A percentile compares a stretch with the other conserved stretches of the same genome.
Evolutionary conservation across 1,140 invertebrate genomes (phyloP).

Genomic region (Trichonephila clavipes): DNA sequence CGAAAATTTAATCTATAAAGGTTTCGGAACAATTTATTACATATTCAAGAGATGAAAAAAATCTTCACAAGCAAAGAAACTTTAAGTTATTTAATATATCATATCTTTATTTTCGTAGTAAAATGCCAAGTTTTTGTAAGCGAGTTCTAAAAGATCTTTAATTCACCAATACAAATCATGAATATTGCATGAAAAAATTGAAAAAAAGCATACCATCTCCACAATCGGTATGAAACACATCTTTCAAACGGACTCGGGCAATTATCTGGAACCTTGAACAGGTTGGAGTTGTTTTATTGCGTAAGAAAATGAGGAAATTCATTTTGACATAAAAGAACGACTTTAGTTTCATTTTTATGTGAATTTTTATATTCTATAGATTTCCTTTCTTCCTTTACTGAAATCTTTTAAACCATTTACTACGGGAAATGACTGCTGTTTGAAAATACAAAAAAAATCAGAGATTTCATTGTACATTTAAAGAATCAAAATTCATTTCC

Average conservation of each 20-base stretch:
- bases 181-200: neutral
- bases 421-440: neutral
- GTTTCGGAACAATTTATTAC: too few species aligned
- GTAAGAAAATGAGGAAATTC: conserved; percentile 44
- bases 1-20: too few species aligned
- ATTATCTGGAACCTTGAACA: conserved; percentile 1
- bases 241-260: neutral
- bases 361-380: neutral
- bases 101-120: neutral
- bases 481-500: neutral
- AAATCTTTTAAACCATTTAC: neutral
- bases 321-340: conserved; percentile 52
- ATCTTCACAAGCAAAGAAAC: neutral
- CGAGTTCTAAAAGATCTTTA: neutral
- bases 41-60: neutral
- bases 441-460: neutral
- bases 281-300: conserved; percentile 55
- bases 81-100: neutral
- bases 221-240: neutral
- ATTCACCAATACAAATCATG: neutral
- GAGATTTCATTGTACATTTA: neutral
- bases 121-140: neutral
- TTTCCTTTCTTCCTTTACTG: neutral
- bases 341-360: conserved; percentile 31
- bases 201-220: neutral